Base-by-base conservation (phyloP, 2,888 invertebrate species). In the Drosophila yooni region DNA sequence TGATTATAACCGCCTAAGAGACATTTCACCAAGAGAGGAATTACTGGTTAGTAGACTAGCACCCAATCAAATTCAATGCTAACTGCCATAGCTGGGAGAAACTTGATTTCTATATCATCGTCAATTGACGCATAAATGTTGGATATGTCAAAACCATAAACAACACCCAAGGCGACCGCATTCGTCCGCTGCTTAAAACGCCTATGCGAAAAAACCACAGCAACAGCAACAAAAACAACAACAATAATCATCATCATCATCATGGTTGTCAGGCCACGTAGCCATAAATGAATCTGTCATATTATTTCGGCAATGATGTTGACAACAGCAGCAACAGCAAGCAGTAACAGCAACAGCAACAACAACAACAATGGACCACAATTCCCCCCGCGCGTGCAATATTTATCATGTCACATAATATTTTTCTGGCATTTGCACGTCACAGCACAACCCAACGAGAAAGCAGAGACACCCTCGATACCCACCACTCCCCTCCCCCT, bases 341-440 rank as follows among this genome's bases (percentile, higher is more conserved):
- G 31, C 63, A 50, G 18, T 18, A 59, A 46, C 46, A 59, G 51
- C 43, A 68, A 79, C 79, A 79, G 76, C 83, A 77, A 33, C 73
- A 51, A 52, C 43, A 69, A 56, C 50, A 61, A 60, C 68, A 74
- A 74, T 67, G 52, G 52, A 57, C 56, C 34, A 78, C 61, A 82
- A 78, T 82, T 77, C 89, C 90, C 75, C 80, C 90, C 89, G 75
- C 75, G 80, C 65, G 79, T 76, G 84, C 89, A 88, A 90, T 88
- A 88, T 90, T 88, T 88, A 90, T 88, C 88, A 90, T 91, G 83
- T 91, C 85, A 85, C 83, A 85, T 91, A 88, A 91, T 90, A 90
- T 90, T 91, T 91, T 91, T 90, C 83, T 91, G 91, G 89, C 91
- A 91, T 91, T 91, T 90, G 89, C 90, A 89, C 85, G 87, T 84